phyloP scores from a whole-genome alignment of 2,113 vertebrate species.

The Tragulus kanchil region DNA sequence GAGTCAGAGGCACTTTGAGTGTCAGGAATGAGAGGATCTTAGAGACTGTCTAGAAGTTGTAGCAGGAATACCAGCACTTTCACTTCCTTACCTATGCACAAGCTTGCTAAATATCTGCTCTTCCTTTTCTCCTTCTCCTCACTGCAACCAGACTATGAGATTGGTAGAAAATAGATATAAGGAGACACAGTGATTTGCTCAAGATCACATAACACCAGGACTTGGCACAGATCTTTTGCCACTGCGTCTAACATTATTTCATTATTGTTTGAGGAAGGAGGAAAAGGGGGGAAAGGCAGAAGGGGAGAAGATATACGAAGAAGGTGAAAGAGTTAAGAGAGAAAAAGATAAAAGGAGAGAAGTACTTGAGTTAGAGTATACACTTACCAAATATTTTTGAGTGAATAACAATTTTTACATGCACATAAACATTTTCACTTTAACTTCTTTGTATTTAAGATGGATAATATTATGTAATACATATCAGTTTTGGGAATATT shows the following conservation, averaged over 20 bases:
- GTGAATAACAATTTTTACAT: not conserved
- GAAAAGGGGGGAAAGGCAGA: not conserved
- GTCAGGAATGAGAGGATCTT: not conserved
- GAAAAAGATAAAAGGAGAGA: not conserved
- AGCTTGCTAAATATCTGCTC: not conserved
- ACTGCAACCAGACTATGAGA: not conserved
- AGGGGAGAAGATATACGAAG: not conserved
- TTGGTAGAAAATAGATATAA: not conserved
- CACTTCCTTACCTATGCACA: not conserved
- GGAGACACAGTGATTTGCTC: not conserved
- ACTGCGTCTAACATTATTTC: not conserved
- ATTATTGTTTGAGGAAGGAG: not conserved
- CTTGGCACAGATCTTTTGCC: not conserved
- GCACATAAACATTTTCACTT: not conserved
- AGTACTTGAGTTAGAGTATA: not conserved
- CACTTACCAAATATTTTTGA: not conserved
- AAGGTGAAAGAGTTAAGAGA: not conserved
- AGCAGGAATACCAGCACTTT: not conserved
- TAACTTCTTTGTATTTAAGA: constrained; percentile 1
- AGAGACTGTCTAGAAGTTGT: not conserved
- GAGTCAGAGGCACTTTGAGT: not conserved
- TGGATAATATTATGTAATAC: not conserved
- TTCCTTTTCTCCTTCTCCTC: not conserved
- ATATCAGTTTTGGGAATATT: not conserved
- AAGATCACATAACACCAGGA: not conserved